Conservation (phyloP, 2,888 invertebrate species). For the Trypoxylon attenuatum region DNA sequence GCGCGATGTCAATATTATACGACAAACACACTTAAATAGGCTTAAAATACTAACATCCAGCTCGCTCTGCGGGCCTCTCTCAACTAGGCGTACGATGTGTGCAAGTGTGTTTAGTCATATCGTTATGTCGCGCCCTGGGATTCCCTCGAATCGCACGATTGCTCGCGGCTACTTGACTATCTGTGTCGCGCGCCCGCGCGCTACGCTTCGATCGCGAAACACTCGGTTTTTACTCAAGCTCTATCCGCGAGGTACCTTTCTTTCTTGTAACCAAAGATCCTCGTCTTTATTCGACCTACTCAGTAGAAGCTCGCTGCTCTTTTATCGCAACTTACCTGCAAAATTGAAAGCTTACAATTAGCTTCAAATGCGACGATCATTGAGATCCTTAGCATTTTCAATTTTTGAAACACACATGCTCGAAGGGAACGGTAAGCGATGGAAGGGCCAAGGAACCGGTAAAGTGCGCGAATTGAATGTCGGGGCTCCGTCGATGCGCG, state of each 20-base stretch:
- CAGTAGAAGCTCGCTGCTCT: too few species aligned
- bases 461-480: conserved; percentile 29
- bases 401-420: conserved; percentile 15
- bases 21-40: conserved; percentile 75
- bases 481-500: conserved; percentile 25
- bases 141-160: conserved; percentile 25
- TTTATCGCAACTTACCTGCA: too few species aligned
- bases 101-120: conserved; percentile 67
- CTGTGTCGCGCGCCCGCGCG: background rate
- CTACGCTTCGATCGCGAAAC: background rate
- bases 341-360: too few species aligned
- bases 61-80: conserved; percentile 56
- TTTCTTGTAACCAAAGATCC: too few species aligned
- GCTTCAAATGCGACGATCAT: too few species aligned
- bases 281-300: too few species aligned
- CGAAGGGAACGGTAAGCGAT: background rate
- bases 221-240: too few species aligned
- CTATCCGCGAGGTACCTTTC: too few species aligned
- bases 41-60: conserved; percentile 73
- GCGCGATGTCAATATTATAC: conserved; percentile 74
- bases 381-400: too few species aligned
- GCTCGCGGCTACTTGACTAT: conserved; percentile 16
- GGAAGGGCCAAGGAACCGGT: conserved; percentile 6
- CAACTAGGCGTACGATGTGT: conserved; percentile 61
- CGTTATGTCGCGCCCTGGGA: conserved; percentile 47